Evolutionary conservation across 1,140 invertebrate species (phyloP).

Genomic region (Alviniconcha marisindica): DNA sequence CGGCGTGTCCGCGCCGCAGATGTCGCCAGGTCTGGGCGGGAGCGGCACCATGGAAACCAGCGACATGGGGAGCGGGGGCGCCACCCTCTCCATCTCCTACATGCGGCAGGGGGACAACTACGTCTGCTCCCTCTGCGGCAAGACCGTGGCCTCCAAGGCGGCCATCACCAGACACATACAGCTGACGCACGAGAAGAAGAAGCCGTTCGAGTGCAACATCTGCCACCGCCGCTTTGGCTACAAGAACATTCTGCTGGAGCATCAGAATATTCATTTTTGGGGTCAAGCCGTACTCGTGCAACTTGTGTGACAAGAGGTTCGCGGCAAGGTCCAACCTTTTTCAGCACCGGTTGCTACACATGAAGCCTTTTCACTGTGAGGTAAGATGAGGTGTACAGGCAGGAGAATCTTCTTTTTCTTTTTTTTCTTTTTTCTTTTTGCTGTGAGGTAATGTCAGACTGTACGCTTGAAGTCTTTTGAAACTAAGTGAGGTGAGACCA

Average conservation of each 20-base stretch:
- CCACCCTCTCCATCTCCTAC: constrained; percentile 48
- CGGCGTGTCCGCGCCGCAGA: constrained; percentile 17
- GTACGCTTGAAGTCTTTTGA: too few species aligned
- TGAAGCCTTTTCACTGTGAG: constrained; percentile 59
- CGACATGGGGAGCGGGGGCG: constrained; percentile 38
- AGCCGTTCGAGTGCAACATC: constrained; percentile 68
- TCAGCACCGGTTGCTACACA: constrained; percentile 66
- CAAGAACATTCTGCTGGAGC: constrained; percentile 68
- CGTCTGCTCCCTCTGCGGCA: constrained; percentile 61
- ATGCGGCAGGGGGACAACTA: constrained; percentile 52
- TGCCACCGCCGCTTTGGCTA: constrained; percentile 65
- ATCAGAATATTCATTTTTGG: constrained; percentile 72
- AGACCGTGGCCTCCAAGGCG: constrained; percentile 62
- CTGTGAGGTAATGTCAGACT: too few species aligned
- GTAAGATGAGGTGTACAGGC: constrained; percentile 3
- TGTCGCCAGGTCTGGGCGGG: constrained; percentile 1
- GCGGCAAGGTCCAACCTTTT: constrained; percentile 66
- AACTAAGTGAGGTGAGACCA: too few species aligned
- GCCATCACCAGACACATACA: constrained; percentile 66
- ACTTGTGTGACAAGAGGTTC: constrained; percentile 69
- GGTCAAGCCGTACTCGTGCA: constrained; percentile 70
- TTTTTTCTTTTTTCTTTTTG: too few species aligned
- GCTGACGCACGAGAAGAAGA: constrained; percentile 68
- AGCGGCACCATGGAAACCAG: constrained; percentile 2
- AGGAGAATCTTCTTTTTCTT: too few species aligned